A percentile compares a stretch with the other conserved stretches of the same genome.
phyloP scores from a whole-genome alignment of 2,797 vertebrate genomes.

The Megalops cyprinoides region DNA sequence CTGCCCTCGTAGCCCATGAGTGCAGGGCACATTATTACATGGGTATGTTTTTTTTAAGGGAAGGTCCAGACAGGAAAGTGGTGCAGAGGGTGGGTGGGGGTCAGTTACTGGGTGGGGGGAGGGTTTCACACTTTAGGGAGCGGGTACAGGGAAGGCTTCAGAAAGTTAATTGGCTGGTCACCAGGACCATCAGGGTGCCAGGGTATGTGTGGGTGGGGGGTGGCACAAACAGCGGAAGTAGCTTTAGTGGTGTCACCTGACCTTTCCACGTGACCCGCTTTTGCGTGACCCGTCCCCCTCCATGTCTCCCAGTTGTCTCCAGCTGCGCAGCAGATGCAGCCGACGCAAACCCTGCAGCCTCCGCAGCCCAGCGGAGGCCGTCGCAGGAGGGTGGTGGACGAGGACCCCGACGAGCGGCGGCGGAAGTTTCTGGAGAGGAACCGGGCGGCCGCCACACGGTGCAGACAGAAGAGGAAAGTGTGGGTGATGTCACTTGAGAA shows the following conservation, averaged over 20 bases:
- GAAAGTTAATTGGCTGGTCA: slow-evolving; percentile 55
- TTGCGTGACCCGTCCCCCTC: not conserved
- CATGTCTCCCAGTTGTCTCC: slow-evolving; percentile 84
- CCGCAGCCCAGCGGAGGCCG: slow-evolving; percentile 90
- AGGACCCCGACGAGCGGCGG: slow-evolving; percentile 95
- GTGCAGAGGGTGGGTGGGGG: slow-evolving; percentile 57
- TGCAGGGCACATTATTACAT: slow-evolving; percentile 53
- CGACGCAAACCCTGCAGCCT: slow-evolving; percentile 92
- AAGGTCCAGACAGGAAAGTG: slow-evolving; percentile 61
- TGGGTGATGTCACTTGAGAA: slow-evolving; percentile 99
- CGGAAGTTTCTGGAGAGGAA: slow-evolving; percentile 98
- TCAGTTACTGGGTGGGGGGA: slow-evolving; percentile 50
- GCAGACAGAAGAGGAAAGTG: slow-evolving; percentile 99
- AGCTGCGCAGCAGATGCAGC: slow-evolving; percentile 96
- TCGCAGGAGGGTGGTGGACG: slow-evolving; percentile 91
- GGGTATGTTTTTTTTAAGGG: slow-evolving; percentile 72
- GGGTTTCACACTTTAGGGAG: slow-evolving; percentile 44
- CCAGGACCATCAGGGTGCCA: slow-evolving; percentile 50
- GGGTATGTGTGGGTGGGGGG: slow-evolving; percentile 38
- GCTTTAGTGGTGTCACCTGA: not conserved
- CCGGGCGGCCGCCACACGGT: slow-evolving; percentile 94
- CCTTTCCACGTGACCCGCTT: not conserved
- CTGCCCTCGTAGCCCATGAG: not conserved
- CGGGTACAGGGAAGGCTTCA: slow-evolving; percentile 48
- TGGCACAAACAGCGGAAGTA: not conserved